phyloP scores from a whole-genome alignment of 2,797 vertebrate genomes.

The Argya squamiceps region DNA sequence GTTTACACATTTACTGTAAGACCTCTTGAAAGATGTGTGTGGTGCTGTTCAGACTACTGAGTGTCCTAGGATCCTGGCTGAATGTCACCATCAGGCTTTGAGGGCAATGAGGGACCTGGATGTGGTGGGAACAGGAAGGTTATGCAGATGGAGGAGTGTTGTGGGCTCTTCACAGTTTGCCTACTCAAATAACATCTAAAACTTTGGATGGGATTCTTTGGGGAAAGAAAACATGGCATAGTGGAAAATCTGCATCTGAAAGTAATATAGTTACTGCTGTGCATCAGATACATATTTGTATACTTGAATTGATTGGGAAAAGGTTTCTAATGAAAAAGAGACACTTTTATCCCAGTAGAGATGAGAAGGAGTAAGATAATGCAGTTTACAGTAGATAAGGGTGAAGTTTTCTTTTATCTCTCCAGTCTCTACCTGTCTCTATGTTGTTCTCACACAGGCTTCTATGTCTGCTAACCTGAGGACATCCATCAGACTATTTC shows the following conservation, averaged over 20 bases:
- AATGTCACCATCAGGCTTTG: neutral
- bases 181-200: constrained; percentile 56
- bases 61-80: neutral
- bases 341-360: neutral
- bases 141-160: neutral
- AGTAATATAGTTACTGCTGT: neutral
- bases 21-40: neutral
- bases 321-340: neutral
- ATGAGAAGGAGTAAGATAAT: neutral
- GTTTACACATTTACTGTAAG: neutral
- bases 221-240: neutral
- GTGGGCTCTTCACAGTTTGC: constrained; percentile 24
- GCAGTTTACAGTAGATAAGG: neutral
- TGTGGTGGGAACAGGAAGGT: neutral
- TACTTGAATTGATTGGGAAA: neutral
- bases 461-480: neutral
- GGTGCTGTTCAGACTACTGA: neutral
- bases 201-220: constrained; percentile 7
- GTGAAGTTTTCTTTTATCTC: neutral
- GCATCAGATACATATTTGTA: neutral
- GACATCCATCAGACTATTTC: neutral
- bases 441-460: neutral
- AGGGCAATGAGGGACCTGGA: neutral
- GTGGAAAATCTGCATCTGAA: constrained; percentile 43
- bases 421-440: neutral